phyloP scores from a whole-genome alignment of 2,888 invertebrate species.

The Chymomyza fuscimana region DNA sequence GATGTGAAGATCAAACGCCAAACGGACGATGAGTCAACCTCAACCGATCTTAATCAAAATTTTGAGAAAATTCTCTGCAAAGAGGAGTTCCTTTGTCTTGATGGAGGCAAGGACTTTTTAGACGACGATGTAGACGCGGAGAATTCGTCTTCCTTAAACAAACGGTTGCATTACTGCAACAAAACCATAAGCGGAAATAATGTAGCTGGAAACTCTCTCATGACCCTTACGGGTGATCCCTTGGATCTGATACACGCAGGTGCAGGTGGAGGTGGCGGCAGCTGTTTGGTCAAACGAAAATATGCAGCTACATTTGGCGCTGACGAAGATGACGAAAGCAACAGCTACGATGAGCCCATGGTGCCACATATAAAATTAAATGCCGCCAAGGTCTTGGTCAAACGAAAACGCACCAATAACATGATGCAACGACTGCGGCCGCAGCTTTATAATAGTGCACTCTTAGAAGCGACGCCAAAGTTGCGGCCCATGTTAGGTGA shows the following conservation, averaged over 20 bases:
- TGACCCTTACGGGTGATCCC: slow-evolving; percentile 61
- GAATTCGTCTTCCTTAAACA: slow-evolving; percentile 67
- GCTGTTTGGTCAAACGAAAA: slow-evolving; percentile 63
- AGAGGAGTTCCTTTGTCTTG: slow-evolving; percentile 78
- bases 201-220: slow-evolving; percentile 33
- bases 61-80: slow-evolving; percentile 80
- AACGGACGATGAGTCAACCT: slow-evolving; percentile 43
- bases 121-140: slow-evolving; percentile 60
- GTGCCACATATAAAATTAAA: slow-evolving; percentile 35
- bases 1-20: slow-evolving; percentile 42
- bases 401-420: slow-evolving; percentile 56
- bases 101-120: slow-evolving; percentile 75
- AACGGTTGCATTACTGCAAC: slow-evolving; percentile 42
- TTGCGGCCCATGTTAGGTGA: slow-evolving; percentile 57
- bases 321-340: slow-evolving; percentile 47
- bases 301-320: slow-evolving; percentile 57
- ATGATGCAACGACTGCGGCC: slow-evolving; percentile 27
- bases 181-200: slow-evolving; percentile 45
- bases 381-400: slow-evolving; percentile 34
- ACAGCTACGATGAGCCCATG: slow-evolving; percentile 41
- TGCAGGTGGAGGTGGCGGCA: slow-evolving; percentile 63
- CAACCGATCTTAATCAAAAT: slow-evolving; percentile 79
- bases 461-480: slow-evolving; percentile 25
- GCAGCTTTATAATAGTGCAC: slow-evolving; percentile 19
- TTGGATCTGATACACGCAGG: slow-evolving; percentile 72